Evolutionary conservation across 2,888 invertebrate species (phyloP), one percentile per base, ranked within the genome.

Genomic region (Hoplodrina blanda): DNA sequence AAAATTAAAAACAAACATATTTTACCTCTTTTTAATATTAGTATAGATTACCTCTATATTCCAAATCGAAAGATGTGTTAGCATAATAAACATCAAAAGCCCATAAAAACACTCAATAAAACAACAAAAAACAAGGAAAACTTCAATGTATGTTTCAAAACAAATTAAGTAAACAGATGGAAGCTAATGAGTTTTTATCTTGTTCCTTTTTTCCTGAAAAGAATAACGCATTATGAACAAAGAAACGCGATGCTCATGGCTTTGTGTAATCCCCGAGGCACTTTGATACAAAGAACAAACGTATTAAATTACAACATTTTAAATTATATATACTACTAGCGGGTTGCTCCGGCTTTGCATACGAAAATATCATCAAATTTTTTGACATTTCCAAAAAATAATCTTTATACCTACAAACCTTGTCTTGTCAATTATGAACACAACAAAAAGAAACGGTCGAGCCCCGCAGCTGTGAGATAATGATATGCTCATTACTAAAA

Each of bases 171-270:
- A 55, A 55, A 50, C 50, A 46, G 44, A 74, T 49, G 19, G 37
- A 53, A 57, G 57, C 25, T 49, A 74, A 55, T 73, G 59, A 50
- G 25, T 67, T 50, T 59, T 44, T 19, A n/a, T 65, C 15, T 64
- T 54, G 5, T 15, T 54, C 5, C 8, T 67, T 50, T 67, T 60
- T 19, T 59, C 60, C 0, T 2, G 11, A 15, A 44, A 50, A 57
- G 10, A 49, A 66, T 25, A 33, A 19, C 19, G 3, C 25, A n/a
- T 15, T 60, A 30, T 60, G 49, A 54, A 49, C 10, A 46, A 50
- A 7, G 1, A 20, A 41, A 46, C 19, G 19, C 1, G n/a, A n/a
- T 53, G 44, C 50, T 68, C 6, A 15, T 37, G n/a, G 11, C 37
- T 61, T 49, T 60, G 13, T 66, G n/a, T 73, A 17, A 25, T 67